These are phyloP conservation scores for Leuciscus idus DNA, from an alignment of 2,113 vertebrate genomes.

Conservation along the genomic window DNA sequence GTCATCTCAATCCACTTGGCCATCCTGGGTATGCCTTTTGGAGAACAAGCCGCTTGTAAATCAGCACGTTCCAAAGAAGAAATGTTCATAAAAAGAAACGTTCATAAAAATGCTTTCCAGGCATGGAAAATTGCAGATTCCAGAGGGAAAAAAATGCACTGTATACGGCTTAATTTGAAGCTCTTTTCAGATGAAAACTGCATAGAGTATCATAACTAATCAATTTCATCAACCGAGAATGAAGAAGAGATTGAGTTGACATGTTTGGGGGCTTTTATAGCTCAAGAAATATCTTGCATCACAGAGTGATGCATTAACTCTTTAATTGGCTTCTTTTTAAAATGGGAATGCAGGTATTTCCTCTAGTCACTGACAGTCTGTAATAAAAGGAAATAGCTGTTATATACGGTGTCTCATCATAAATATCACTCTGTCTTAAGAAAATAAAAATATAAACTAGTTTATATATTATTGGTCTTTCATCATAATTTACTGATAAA, in stretches of 20 bases:
- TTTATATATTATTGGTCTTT: neutral
- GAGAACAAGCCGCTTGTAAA: neutral
- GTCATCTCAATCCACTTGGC: neutral
- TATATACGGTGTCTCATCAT: no score
- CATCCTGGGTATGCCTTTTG: neutral
- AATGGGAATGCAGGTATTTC: no score
- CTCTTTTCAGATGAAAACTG: neutral
- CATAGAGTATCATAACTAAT: neutral
- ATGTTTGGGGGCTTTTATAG: neutral
- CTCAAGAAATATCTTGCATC: neutral
- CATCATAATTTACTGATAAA: neutral
- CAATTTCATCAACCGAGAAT: neutral
- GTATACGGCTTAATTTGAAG: neutral
- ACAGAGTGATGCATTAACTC: neutral
- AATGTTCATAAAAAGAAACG: neutral
- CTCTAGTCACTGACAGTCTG: neutral
- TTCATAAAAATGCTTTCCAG: neutral
- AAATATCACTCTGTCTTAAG: no score
- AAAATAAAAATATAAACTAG: no score
- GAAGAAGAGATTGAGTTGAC: neutral
- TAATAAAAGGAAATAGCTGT: neutral
- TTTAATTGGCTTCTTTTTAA: neutral
- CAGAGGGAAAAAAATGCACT: neutral
- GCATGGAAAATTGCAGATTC: neutral
- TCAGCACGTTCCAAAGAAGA: neutral